Evolutionary conservation across 2,888 invertebrate species (phyloP), one percentile per base, ranked within the genome.

Genomic region (Caenorhabditis auriculariae): DNA sequence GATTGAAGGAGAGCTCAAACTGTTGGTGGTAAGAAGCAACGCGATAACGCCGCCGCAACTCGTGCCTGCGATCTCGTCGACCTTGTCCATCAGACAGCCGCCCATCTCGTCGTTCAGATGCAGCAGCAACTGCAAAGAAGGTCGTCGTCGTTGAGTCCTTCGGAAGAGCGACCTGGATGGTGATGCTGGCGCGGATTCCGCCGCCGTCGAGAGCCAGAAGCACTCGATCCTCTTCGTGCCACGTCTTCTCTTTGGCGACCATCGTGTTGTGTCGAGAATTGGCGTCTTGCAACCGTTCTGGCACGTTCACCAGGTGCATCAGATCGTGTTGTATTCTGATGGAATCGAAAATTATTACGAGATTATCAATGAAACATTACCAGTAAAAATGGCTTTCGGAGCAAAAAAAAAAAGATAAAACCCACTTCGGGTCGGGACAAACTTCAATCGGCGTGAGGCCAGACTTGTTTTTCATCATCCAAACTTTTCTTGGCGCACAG

Each of bases 141-240:
- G 9, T 32, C 35, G n/a, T n/a, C 9, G 35, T 32, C 9, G 9
- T 32, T n/a, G 35, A 9, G 9, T 32, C 35, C 9, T 9, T 9
- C n/a, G 9, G 9, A 23, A 21, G 5, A 41, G n/a, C 21, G 9
- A 53, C 46, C 46, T 53, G 53, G 1, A 41, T 15, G 4, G 59
- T 57, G 28, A 66, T 64, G 19, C 59, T 44, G 7, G 61, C 69
- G 29, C 64, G 48, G 12, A 65, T 57, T 6, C 69, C 69, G n/a
- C 69, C 69, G 3, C 69, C 69, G 27, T 69, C 69, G 19, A 69
- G 35, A 7, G 66, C 45, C 5, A 69, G 38, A 15, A 61, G 48
- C 17, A 66, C 59, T 17, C 63, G 39, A 32, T 59, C 66, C 27
- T 61, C 49, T 4, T 46, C 32, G 12, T 52, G 49, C 69, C 66